Evolutionary conservation across 2,113 vertebrate genomes (phyloP).

Genomic region (rabbit (Oryctolagus cuniculus)): mOryCun1.1 NC_091445.1:92961501-92962000

Average conservation of each 20-base stretch:
- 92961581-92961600: neutral
- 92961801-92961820: too few relatives aligned
- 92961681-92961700: neutral
- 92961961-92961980: too few relatives aligned
- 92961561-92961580: neutral
- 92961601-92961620: neutral
- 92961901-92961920: too few relatives aligned
- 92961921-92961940: too few relatives aligned
- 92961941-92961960: too few relatives aligned
- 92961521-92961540: neutral
- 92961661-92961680: neutral
- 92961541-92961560: neutral
- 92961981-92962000: too few relatives aligned
- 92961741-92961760: neutral
- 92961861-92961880: too few relatives aligned
- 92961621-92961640: neutral
- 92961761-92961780: too few relatives aligned
- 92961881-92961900: too few relatives aligned
- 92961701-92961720: neutral
- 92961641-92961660: neutral
- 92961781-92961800: too few relatives aligned
- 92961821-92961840: too few relatives aligned
- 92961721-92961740: neutral
- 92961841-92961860: too few relatives aligned
- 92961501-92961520: neutral